Percentiles rank a stretch among this genome's conserved stretches.
These are phyloP conservation scores for Dryoscopus gambensis DNA, from an alignment of 2,113 vertebrate genomes.

Conservation along the genomic window DNA sequence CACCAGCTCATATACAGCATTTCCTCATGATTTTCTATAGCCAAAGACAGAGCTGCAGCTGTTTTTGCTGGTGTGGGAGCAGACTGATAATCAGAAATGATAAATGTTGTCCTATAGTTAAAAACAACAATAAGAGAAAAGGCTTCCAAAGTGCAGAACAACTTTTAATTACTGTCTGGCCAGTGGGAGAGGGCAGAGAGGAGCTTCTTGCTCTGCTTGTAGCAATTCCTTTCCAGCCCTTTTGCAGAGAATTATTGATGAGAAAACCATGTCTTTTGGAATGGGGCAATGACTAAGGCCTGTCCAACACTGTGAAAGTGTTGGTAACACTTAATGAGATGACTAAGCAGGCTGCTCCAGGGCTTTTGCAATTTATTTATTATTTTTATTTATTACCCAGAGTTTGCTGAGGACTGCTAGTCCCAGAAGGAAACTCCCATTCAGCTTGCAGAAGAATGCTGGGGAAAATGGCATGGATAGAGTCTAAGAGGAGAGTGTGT, in stretches of 20 bases:
- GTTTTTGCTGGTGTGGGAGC: background rate
- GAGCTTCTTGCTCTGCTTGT: background rate
- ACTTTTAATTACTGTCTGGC: background rate
- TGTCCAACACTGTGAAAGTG: conserved; percentile 34
- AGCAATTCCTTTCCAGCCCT: background rate
- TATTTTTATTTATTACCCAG: conserved; percentile 51
- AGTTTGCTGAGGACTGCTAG: conserved; percentile 4
- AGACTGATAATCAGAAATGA: background rate
- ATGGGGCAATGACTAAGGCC: conserved; percentile 1
- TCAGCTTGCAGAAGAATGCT: background rate
- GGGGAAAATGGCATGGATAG: background rate
- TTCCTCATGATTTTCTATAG: background rate
- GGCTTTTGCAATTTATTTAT: conserved; percentile 22
- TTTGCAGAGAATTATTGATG: conserved; percentile 28
- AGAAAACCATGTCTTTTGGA: conserved; percentile 23
- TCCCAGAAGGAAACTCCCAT: conserved; percentile 6
- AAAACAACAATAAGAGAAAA: background rate
- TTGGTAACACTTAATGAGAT: conserved; percentile 47
- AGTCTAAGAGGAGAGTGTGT: background rate
- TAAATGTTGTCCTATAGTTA: background rate
- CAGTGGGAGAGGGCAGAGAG: background rate
- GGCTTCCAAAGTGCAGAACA: background rate
- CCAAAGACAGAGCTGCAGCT: background rate
- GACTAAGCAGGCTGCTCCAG: conserved; percentile 41
- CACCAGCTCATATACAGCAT: background rate